Conservation (phyloP, 2,888 invertebrate species). For the Stegana nigrithorax region DNA sequence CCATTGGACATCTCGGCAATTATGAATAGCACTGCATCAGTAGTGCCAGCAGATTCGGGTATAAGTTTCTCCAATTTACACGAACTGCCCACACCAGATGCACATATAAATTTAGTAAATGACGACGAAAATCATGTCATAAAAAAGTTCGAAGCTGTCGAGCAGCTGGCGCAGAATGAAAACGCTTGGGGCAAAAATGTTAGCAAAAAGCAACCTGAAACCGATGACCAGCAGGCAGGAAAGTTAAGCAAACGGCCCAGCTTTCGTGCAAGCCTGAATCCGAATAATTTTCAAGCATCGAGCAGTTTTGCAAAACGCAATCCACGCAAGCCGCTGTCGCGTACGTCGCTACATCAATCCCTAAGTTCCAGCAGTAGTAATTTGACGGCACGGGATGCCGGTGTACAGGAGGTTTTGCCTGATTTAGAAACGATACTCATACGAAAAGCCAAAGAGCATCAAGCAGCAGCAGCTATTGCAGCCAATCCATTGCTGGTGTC, state of each 20-base stretch:
- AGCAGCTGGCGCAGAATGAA: conserved; percentile 60
- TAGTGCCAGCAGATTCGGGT: neutral
- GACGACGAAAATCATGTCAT: conserved; percentile 49
- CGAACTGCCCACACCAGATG: conserved; percentile 41
- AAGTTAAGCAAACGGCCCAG: conserved; percentile 44
- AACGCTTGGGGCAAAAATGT: conserved; percentile 70
- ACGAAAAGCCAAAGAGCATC: conserved; percentile 60
- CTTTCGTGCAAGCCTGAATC: conserved; percentile 72
- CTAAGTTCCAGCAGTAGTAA: conserved; percentile 8
- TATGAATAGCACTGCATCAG: conserved; percentile 25
- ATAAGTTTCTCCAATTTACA: conserved; percentile 48
- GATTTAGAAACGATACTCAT: conserved; percentile 67
- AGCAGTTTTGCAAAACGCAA: conserved; percentile 76
- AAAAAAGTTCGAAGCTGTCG: conserved; percentile 59
- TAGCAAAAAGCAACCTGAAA: conserved; percentile 47
- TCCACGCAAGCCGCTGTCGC: conserved; percentile 77
- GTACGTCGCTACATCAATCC: conserved; percentile 34
- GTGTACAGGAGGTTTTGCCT: conserved; percentile 51
- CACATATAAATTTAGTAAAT: conserved; percentile 42
- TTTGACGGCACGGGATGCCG: no score
- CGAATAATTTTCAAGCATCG: conserved; percentile 71
- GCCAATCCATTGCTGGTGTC: conserved; percentile 41
- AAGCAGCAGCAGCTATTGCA: conserved; percentile 36
- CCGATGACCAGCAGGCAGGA: neutral
- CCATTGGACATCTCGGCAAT: conserved; percentile 53